Evolutionary conservation across 1,140 invertebrate species (phyloP).

Genomic region (Lordiphosa collinella): DNA sequence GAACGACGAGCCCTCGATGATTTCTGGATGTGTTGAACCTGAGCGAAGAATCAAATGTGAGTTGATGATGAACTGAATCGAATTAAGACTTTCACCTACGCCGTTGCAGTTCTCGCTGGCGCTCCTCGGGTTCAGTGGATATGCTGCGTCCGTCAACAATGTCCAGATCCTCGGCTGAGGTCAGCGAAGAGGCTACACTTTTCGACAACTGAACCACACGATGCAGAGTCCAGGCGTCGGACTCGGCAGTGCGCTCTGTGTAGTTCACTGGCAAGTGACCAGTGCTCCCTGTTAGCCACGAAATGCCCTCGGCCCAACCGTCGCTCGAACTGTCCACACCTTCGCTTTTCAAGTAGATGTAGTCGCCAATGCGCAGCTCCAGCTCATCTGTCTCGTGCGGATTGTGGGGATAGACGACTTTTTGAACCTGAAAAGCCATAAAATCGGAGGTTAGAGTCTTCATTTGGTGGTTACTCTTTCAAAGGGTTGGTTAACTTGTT

Average conservation of each 20-base stretch:
- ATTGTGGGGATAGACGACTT: constrained; percentile 89
- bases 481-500: constrained; percentile 83
- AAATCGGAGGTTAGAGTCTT: not conserved
- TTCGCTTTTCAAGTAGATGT: constrained; percentile 89
- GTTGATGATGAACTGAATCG: not conserved
- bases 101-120: constrained; percentile 47
- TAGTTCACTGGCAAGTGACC: constrained; percentile 91
- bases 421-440: constrained; percentile 83
- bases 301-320: constrained; percentile 92
- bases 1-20: constrained; percentile 69
- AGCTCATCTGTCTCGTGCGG: constrained; percentile 90
- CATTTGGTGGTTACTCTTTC: not conserved
- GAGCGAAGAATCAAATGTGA: not conserved
- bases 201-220: constrained; percentile 83
- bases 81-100: constrained; percentile 23
- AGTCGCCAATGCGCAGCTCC: constrained; percentile 91
- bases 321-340: constrained; percentile 87
- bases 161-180: constrained; percentile 80
- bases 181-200: constrained; percentile 79
- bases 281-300: constrained; percentile 90
- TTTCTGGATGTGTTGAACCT: constrained; percentile 52
- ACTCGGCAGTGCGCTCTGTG: constrained; percentile 90
- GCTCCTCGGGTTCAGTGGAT: constrained; percentile 69
- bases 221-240: constrained; percentile 94
- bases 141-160: constrained; percentile 80